These are phyloP conservation scores for Parazoanthus darwini DNA, from an alignment of 92 coral and sea anemone species.

Conservation along the genomic window DNA sequence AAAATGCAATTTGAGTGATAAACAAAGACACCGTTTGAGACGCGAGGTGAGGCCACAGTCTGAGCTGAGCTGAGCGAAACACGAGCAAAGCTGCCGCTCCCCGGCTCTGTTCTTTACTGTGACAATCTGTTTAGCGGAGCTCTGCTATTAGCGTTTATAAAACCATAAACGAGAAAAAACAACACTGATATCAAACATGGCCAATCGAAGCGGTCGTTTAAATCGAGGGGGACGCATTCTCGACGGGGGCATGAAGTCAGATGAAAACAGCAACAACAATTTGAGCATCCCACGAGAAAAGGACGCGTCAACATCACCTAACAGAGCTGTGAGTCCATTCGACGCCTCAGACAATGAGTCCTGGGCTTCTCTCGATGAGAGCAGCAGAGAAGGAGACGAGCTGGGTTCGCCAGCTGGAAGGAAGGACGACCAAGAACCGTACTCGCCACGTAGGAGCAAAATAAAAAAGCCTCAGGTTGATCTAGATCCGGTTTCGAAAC, in stretches of 20 bases:
- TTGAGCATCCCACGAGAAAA: not conserved
- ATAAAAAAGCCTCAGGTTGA: constrained; percentile 84
- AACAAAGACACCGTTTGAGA: constrained; percentile 19
- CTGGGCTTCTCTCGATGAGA: constrained; percentile 62
- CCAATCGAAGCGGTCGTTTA: constrained; percentile 39
- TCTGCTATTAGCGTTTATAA: not conserved
- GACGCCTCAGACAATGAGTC: constrained; percentile 68
- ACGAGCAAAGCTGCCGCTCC: not conserved
- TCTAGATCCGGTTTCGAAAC: constrained; percentile 86
- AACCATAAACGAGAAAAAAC: not conserved
- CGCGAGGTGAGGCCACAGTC: not conserved
- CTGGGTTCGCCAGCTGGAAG: constrained; percentile 50
- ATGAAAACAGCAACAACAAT: constrained; percentile 33
- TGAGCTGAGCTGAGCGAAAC: not conserved
- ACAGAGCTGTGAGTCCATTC: constrained; percentile 25
- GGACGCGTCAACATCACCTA: not conserved
- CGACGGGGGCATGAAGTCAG: constrained; percentile 18
- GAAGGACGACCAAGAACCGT: constrained; percentile 70
- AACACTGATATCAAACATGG: constrained; percentile 28
- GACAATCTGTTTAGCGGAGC: not conserved
- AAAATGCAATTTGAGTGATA: constrained; percentile 12
- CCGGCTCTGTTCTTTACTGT: not conserved
- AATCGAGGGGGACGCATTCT: constrained; percentile 40
- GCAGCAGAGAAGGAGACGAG: constrained; percentile 48
- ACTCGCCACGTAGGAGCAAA: constrained; percentile 79